Evolutionary conservation across 1,140 invertebrate genomes (phyloP), one percentile per base, ranked within the genome.

Genomic region (Trichonephila inaurata): DNA sequence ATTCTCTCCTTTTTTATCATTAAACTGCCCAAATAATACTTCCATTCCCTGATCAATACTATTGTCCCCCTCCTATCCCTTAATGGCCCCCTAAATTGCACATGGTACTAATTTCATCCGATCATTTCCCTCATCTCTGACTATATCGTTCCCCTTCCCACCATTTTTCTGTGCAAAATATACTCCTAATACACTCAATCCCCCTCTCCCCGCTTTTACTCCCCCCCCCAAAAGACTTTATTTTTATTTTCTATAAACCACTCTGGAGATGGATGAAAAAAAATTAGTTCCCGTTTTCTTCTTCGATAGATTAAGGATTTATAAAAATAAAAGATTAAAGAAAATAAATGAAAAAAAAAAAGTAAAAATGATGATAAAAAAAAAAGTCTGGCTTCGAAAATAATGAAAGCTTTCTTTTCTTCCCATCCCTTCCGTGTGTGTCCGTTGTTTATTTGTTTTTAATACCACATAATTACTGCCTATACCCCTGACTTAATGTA

Each of bases 381-480:
- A 64, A n/a, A 58, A 44, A 51, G 44, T 44, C 51, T 82, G 51
- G 40, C 69, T 91, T 91, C 44, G 51, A 81, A 89, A 93, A 93
- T 93, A 93, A 93, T 93, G 92, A 93, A 93, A 88, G 92, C 60
- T 82, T 81, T 51, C 77, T 61, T 85, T 66, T 60, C 64, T 87
- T 51, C 33, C 77, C 33, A 61, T 60, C 44, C 60, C 89, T 89
- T 7, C 28, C 51, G 28, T 81, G 69, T 81, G 69, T 61, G 64
- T 33, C 24, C 90, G 85, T 93, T 93, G 92, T 93, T 93, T 93
- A 93, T 93, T 93, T 93, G 92, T 93, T 93, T 93, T 93, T 93
- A 93, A 93, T 93, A 93, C 92, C 92, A 93, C 92, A 93, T 93
- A 93, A 93, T 93, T 93, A 93, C 92, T 93, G 92, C 85, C 92